phyloP scores from a whole-genome alignment of 2,797 vertebrate species.

The Amazonetta brasiliensis region DNA sequence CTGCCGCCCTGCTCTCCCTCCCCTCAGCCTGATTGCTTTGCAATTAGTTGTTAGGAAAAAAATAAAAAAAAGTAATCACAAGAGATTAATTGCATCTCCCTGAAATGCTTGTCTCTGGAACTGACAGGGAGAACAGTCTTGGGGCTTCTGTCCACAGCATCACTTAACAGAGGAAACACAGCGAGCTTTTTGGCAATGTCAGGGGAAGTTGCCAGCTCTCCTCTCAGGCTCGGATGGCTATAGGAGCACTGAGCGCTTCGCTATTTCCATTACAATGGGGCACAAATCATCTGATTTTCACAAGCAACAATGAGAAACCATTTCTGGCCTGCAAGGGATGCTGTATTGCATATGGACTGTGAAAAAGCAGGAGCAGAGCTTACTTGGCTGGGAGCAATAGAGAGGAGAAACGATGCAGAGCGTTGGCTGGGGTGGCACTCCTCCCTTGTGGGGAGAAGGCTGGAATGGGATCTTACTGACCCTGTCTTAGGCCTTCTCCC shows the following conservation, averaged over 20 bases:
- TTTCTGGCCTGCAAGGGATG: not conserved
- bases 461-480: not conserved
- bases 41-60: slow-evolving; percentile 36
- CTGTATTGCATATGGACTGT: fast-evolving
- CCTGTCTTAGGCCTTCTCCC: not conserved
- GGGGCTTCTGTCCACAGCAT: not conserved
- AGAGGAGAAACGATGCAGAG: not conserved
- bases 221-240: not conserved
- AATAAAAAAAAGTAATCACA: not conserved
- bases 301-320: not conserved
- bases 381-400: not conserved
- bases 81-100: slow-evolving; percentile 55
- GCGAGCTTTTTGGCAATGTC: not conserved
- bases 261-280: not conserved
- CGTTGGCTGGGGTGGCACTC: not conserved
- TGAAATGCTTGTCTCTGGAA: not conserved
- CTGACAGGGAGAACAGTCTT: slow-evolving; percentile 34
- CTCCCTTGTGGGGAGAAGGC: not conserved
- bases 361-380: not conserved
- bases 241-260: not conserved
- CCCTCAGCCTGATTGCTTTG: not conserved
- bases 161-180: slow-evolving; percentile 18
- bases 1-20: not conserved
- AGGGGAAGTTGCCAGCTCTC: not conserved
- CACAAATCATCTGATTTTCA: not conserved